Conservation (phyloP, 1,140 invertebrate species). For the Eumeta japonica region DNA sequence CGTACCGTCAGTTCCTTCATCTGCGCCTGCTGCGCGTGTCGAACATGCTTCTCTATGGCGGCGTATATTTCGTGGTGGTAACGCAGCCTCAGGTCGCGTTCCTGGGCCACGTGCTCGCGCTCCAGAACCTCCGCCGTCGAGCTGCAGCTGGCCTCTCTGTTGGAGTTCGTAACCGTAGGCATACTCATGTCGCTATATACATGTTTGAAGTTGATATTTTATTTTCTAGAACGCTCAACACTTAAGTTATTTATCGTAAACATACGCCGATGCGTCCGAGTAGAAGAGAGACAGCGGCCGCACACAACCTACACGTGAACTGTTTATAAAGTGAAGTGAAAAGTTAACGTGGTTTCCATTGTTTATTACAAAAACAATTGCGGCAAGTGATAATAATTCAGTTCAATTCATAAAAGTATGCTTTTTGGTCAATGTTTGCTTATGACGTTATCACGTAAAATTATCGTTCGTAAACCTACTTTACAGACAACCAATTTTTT, state of each 20-base stretch:
- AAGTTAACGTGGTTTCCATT: too few relatives aligned
- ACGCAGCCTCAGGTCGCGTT: constrained; percentile 78
- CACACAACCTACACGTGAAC: too few relatives aligned
- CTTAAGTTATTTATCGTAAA: not conserved
- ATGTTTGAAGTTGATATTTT: constrained; percentile 7
- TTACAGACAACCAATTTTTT: too few relatives aligned
- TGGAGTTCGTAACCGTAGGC: constrained; percentile 42
- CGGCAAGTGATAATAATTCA: too few relatives aligned
- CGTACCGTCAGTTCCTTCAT: constrained; percentile 67
- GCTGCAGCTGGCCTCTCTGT: constrained; percentile 51
- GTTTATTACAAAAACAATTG: too few relatives aligned
- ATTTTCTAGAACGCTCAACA: constrained; percentile 30
- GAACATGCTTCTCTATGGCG: constrained; percentile 77
- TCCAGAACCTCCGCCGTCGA: constrained; percentile 65
- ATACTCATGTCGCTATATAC: constrained; percentile 21
- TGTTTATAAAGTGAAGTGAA: too few relatives aligned
- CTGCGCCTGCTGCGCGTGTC: constrained; percentile 75
- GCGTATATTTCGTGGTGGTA: constrained; percentile 79
- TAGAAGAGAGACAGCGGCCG: too few relatives aligned
- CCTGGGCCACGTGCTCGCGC: constrained; percentile 71
- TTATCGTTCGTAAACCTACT: too few relatives aligned
- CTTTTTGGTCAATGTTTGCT: too few relatives aligned
- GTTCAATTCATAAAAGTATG: too few relatives aligned
- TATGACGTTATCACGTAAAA: too few relatives aligned
- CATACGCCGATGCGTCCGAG: not conserved